A percentile compares a stretch with the other conserved stretches of the same genome.
These are phyloP conservation scores for Drosophila kohkoa DNA, from an alignment of 1,140 invertebrate genomes.

Conservation along the genomic window DNA sequence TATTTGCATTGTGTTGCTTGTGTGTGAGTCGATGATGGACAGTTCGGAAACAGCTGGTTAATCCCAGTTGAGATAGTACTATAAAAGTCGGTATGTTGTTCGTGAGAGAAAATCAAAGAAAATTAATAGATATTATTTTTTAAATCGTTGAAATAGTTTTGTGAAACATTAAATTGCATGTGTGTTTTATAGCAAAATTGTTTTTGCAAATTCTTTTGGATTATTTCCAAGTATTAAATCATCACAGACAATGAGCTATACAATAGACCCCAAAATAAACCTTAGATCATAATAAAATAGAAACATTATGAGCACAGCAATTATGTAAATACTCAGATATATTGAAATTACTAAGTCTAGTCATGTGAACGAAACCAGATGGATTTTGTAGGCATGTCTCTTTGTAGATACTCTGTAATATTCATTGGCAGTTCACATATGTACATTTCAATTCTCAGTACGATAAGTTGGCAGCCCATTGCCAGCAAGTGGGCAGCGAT, in stretches of 20 bases:
- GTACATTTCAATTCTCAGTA: too few relatives aligned
- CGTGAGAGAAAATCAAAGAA: not conserved
- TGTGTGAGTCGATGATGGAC: slow-evolving; percentile 6
- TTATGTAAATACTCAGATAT: not conserved
- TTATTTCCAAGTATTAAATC: slow-evolving; percentile 9
- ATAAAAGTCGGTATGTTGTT: not conserved
- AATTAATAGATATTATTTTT: not conserved
- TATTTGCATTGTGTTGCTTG: not conserved
- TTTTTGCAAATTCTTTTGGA: not conserved
- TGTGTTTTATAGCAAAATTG: slow-evolving; percentile 1
- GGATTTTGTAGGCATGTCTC: too few relatives aligned
- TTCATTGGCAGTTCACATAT: too few relatives aligned
- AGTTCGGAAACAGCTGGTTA: slow-evolving; percentile 13
- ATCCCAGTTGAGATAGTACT: slow-evolving; percentile 7
- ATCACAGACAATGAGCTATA: slow-evolving; percentile 6
- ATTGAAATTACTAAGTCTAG: too few relatives aligned
- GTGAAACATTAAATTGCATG: not conserved
- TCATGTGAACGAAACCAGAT: too few relatives aligned
- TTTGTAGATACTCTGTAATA: not conserved
- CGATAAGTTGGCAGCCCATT: too few relatives aligned
- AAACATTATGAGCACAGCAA: not conserved
- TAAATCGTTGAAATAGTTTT: not conserved
- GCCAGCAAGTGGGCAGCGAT: too few relatives aligned
- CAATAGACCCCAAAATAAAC: slow-evolving; percentile 2
- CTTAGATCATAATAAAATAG: not conserved